phyloP scores from a whole-genome alignment of 2,888 invertebrate species.

The Drosophila melanosoma region DNA sequence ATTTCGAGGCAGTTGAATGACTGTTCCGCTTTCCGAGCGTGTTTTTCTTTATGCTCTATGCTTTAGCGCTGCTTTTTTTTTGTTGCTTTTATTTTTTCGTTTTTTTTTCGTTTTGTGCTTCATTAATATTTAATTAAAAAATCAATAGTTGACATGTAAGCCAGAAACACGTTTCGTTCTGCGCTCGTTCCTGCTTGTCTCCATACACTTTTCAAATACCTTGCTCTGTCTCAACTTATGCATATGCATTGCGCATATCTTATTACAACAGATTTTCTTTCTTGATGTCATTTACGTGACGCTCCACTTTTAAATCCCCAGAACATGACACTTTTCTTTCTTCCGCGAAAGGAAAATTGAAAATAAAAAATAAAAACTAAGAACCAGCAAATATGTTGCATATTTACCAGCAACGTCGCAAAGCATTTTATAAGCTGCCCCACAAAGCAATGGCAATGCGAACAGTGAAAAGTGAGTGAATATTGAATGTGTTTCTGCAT shows the following conservation, averaged over 20 bases:
- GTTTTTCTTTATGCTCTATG: constrained; percentile 43
- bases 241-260: constrained; percentile 79
- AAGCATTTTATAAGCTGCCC: constrained; percentile 2
- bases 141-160: constrained; percentile 82
- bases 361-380: constrained; percentile 11
- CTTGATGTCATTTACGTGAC: constrained; percentile 63
- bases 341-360: constrained; percentile 19
- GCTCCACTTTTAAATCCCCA: constrained; percentile 57
- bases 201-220: constrained; percentile 51
- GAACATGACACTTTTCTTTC: constrained; percentile 34
- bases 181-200: constrained; percentile 28
- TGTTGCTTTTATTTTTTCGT: constrained; percentile 21
- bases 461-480: constrained; percentile 1
- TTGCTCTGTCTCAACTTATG: constrained; percentile 57
- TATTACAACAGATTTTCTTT: constrained; percentile 74
- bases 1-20: constrained; percentile 45
- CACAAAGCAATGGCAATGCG: not conserved
- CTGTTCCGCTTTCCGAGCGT: constrained; percentile 61
- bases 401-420: constrained; percentile 30
- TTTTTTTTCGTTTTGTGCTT: constrained; percentile 65
- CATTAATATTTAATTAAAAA: constrained; percentile 83
- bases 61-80: constrained; percentile 26
- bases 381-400: constrained; percentile 47
- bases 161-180: constrained; percentile 59
- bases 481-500: not conserved